Base-by-base conservation (phyloP, 2,888 invertebrate species). In the Euplexia lucipara region DNA sequence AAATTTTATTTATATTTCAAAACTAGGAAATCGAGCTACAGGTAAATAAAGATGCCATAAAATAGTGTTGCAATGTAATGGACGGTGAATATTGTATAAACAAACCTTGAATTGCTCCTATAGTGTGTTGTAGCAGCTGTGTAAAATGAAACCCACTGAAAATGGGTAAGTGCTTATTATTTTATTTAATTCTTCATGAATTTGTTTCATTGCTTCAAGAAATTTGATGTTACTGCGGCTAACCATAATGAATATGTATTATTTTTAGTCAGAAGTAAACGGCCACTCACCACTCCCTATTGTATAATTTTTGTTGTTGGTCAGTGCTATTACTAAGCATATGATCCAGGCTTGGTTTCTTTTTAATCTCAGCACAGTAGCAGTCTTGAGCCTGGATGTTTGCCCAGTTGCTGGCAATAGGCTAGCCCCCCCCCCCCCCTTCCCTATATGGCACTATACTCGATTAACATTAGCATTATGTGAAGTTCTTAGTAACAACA, bases 81-180 rank as follows among this genome's bases (percentile, higher is more conserved):
- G 73, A 61, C 53, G 61, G 60, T 54, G 56, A 70, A 51, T 34
- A 68, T 68, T 83, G 78, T 82, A 63, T 81, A 88, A 88, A 89
- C 85, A 90, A 86, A 86, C 88, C 89, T 90, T 90, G 91, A 84
- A 76, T 75, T 59, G 64, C 54, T 74, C 39, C 58, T 44, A 65
- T 67, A 60, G 67, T 35, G 54, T 44, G 30, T 63, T 66, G 56
- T 67, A 62, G n/a, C 45, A 65, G 44, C 70, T 75, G 68, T 70
- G 47, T 73, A 78, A 86, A 80, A 89, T 90, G 90, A 86, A 85
- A 71, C 78, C 86, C 32, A 66, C 61, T 26, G 70, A 66, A 39
- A 88, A 86, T 83, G 83, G 84, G 90, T 91, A 83, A 85, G 88
- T 78, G 34, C 2, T 61, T 22, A 35, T 1, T 12, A 8, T 45